Conservation (phyloP, 2,113 vertebrate genomes). For the Pundamilia nyererei region DNA sequence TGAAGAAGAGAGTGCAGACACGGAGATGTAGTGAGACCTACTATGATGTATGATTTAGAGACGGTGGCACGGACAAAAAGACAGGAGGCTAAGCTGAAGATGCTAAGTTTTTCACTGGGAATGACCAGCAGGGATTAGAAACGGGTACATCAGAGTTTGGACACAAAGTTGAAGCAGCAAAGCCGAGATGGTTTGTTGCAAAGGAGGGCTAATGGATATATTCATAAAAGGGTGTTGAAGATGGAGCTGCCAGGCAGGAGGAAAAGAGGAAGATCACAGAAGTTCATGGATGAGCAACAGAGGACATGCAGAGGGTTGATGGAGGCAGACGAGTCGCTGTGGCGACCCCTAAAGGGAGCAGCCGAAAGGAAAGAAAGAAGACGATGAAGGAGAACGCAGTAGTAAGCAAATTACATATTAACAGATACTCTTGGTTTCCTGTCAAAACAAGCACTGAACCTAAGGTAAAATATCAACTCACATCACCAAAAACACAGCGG, state of each 20-base stretch:
- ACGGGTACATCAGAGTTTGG: not conserved
- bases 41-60: not conserved
- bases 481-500: not conserved
- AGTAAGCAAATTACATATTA: not conserved
- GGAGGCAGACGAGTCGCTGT: not conserved
- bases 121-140: not conserved
- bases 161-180: not conserved
- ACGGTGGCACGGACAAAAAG: not conserved
- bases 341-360: not conserved
- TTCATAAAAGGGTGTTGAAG: not conserved
- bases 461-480: conserved; percentile 20
- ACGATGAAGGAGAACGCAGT: not conserved
- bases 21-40: not conserved
- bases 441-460: not conserved
- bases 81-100: not conserved
- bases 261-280: not conserved
- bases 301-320: not conserved
- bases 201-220: not conserved
- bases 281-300: not conserved
- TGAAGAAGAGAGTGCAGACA: not conserved
- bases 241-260: not conserved
- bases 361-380: not conserved
- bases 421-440: not conserved
- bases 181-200: not conserved
- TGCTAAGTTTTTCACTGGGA: not conserved